Evolutionary conservation across 2,888 invertebrate genomes (phyloP), one percentile per base, ranked within the genome.

Genomic region (Incurvaria masculella): DNA sequence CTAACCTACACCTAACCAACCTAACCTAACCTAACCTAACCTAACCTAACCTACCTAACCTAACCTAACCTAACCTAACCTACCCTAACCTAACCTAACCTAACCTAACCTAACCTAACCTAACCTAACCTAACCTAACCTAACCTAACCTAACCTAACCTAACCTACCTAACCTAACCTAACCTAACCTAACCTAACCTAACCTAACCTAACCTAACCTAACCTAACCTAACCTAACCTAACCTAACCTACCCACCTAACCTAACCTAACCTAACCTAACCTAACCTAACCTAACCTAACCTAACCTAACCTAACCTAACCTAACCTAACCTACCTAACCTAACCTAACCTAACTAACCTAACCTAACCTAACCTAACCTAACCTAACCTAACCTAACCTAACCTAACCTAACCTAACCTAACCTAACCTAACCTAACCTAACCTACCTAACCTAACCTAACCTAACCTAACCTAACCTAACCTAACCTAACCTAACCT

Each of bases 301-400:
- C 46, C 49, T 41, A 45, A 51, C 44, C 46, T 21, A 33, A 49
- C 51, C 53, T 43, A 50, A 51, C 50, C 55, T 39, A 48, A 51
- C 51, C 56, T 39, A 45, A 48, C 47, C 50, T 39, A 51, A 50
- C 42, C 40, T 39, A 39, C 8, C 27, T 51, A 50, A 54, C 51
- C 44, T 53, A 52, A 52, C 52, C 42, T 51, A 48, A 52, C 53
- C 46, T 51, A 51, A 51, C 54, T 49, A 51, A 49, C 51, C 46
- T 43, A 56, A 42, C 51, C 48, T 46, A 54, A 45, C 48, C 48
- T 42, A 48, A 47, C 49, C 48, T 41, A 50, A 46, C 48, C 44
- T 33, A 46, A 50, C 47, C 45, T 51, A 51, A 51, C 53, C 47
- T 23, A 49, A 47, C 45, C 42, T 41, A n/a, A 42, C 39, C 49